These are phyloP conservation scores for Schizaphis graminum DNA, from an alignment of 2,888 invertebrate genomes.

Conservation along the genomic window DNA sequence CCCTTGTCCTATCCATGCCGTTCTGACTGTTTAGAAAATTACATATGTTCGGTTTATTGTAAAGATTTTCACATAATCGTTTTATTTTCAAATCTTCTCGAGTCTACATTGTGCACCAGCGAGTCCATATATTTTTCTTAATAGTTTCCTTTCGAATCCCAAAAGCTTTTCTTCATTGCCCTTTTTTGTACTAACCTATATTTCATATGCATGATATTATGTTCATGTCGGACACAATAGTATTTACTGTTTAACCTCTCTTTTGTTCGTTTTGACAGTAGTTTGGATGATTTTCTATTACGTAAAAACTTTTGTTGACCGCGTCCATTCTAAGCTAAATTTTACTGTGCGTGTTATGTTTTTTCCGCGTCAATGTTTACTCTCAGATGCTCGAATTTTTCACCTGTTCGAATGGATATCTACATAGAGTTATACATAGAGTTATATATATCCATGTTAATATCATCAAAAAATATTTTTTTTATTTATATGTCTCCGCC, in stretches of 20 bases:
- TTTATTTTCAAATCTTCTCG: background rate
- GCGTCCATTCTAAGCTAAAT: background rate
- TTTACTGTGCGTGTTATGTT: background rate
- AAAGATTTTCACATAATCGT: background rate
- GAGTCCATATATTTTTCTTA: slow-evolving; percentile 24
- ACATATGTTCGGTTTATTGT: background rate
- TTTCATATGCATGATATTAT: slow-evolving; percentile 13
- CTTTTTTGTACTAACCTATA: background rate
- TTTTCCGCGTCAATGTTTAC: background rate
- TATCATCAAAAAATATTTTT: background rate
- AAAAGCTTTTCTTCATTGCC: slow-evolving; percentile 14
- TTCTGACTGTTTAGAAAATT: background rate
- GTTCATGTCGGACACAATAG: background rate
- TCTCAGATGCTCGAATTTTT: background rate
- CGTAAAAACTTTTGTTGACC: background rate
- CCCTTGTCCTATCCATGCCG: background rate
- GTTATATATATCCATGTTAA: no score
- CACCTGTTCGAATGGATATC: background rate
- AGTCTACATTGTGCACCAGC: background rate
- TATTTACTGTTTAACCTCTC: slow-evolving; percentile 16
- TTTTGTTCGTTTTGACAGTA: slow-evolving; percentile 29
- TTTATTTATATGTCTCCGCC: background rate
- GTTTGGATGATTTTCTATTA: background rate
- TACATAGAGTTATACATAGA: background rate
- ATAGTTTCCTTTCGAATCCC: slow-evolving; percentile 22